Base-by-base conservation (phyloP, 1,140 invertebrate genomes). In the Berghia stephanieae region DNA sequence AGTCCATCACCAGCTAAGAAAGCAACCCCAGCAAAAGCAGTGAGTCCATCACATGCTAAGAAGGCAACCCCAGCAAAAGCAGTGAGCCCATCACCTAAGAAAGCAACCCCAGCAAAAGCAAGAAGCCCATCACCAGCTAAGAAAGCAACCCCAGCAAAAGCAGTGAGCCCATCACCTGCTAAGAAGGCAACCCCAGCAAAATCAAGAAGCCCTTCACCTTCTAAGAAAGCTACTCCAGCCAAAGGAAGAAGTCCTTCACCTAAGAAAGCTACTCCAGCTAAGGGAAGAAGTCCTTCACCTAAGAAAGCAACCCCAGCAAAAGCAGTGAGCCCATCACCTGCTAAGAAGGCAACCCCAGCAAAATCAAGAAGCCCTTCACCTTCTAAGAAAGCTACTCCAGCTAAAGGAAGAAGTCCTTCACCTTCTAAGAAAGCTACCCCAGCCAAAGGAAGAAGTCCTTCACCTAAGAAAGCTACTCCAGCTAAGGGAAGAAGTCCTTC, bases 271-370 rank as follows among this genome's bases (percentile, higher is more conserved):
- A 42, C 77, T 66, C 77, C 44, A 52, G 49, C 52, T 27, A 71
- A 44, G 75, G 46, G n/a, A 78, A 43, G 24, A 66, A 80, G 66
- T 68, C 78, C 3, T 67, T 76, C 46, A 10, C 57, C 46, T 68
- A 36, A 52, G 57, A 63, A 40, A 34, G 57, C 42, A 63, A 55
- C 55, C 21, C 34, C 75, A 24, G n/a, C 34, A 18, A 81, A 75
- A 43, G 34, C 75, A 27, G 40, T 49, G 8, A 34, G 40, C 2
- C 5, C 71, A 31, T 18, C 38, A 49, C 55, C 16, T 36, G 18
- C 72, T 52, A 27, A 10, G 57, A 31, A 31, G 16, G 49, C 21
- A 21, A 75, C 75, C 21, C 40, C 46, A 52, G n/a, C 1, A 46
- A 73, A 34, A 13, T n/a, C n/a, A 24, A 71, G 34, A 49, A 21